A percentile compares a stretch with the other conserved stretches of the same genome.
Evolutionary conservation across 2,888 invertebrate species (phyloP).

Genomic region (Helicoverpa assulta): DNA sequence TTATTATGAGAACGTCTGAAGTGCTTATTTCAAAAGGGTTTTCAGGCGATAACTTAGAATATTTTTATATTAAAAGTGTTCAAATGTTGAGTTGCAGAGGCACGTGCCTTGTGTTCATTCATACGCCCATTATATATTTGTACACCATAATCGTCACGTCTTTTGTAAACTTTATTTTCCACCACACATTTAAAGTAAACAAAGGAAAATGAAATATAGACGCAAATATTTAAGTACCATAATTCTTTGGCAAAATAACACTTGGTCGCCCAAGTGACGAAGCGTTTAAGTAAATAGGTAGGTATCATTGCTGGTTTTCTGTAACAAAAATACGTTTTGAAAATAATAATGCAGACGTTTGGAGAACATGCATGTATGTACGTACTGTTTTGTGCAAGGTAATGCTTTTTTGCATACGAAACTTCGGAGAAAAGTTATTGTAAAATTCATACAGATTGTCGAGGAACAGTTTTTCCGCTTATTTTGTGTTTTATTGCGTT

Average conservation of each 20-base stretch:
- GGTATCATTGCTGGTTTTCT: conserved; percentile 52
- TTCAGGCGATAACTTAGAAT: neutral
- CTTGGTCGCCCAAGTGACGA: conserved; percentile 47
- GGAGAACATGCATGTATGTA: conserved; percentile 39
- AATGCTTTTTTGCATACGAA: conserved; percentile 42
- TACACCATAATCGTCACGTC: conserved; percentile 59
- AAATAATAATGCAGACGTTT: conserved; percentile 46
- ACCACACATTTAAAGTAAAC: conserved; percentile 32
- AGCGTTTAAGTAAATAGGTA: conserved; percentile 51
- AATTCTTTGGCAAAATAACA: conserved; percentile 56
- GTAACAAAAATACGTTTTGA: conserved; percentile 47
- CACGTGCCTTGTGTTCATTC: conserved; percentile 57
- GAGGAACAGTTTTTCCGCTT: conserved; percentile 13
- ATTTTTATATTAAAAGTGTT: conserved; percentile 21
- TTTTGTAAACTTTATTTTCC: conserved; percentile 60
- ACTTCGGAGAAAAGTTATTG: conserved; percentile 21
- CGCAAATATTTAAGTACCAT: conserved; percentile 55
- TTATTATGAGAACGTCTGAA: too few species aligned
- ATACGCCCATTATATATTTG: conserved; percentile 54
- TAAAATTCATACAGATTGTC: conserved; percentile 9
- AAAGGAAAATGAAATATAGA: conserved; percentile 56
- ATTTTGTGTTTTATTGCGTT: conserved; percentile 19
- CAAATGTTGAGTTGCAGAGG: conserved; percentile 14
- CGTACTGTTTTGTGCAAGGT: conserved; percentile 28
- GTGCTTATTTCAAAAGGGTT: neutral